Percentiles rank a stretch among this genome's conserved stretches.
These are phyloP conservation scores for Manduca sexta DNA, from an alignment of 1,140 invertebrate genomes.

Conservation along the genomic window DNA sequence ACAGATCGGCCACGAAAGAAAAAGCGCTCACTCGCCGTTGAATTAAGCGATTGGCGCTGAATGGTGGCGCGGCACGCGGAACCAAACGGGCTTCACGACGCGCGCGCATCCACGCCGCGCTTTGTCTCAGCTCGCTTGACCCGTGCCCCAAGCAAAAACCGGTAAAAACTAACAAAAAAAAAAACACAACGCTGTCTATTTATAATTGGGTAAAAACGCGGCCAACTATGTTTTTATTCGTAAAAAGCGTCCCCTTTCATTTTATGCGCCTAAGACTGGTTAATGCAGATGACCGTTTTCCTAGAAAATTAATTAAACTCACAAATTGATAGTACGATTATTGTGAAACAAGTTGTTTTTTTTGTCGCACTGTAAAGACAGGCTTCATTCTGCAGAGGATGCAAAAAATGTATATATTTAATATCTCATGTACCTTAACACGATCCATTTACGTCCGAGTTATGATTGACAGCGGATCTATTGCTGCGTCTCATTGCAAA, in stretches of 20 bases:
- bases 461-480: too few relatives aligned
- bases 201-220: constrained; percentile 58
- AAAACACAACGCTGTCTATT: constrained; percentile 25
- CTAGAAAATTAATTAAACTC: too few relatives aligned
- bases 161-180: constrained; percentile 50
- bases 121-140: constrained; percentile 68
- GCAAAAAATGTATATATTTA: too few relatives aligned
- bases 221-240: constrained; percentile 31
- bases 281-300: constrained; percentile 12
- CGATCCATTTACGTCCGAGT: too few relatives aligned
- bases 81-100: constrained; percentile 59
- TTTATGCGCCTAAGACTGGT: constrained; percentile 4
- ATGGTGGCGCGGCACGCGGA: constrained; percentile 62
- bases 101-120: constrained; percentile 41
- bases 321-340: too few relatives aligned
- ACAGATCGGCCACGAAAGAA: constrained; percentile 51
- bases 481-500: too few relatives aligned
- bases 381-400: too few relatives aligned
- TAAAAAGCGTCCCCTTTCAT: constrained; percentile 20
- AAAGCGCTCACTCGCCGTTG: constrained; percentile 46
- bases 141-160: constrained; percentile 64
- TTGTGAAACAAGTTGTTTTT: too few relatives aligned
- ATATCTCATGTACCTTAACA: too few relatives aligned
- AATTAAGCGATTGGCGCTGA: constrained; percentile 70
- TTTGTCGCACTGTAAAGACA: too few relatives aligned